A percentile compares a stretch with the other conserved stretches of the same genome.
Evolutionary conservation across 1,140 invertebrate genomes (phyloP).

Genomic region (Papilio dardanus): DNA sequence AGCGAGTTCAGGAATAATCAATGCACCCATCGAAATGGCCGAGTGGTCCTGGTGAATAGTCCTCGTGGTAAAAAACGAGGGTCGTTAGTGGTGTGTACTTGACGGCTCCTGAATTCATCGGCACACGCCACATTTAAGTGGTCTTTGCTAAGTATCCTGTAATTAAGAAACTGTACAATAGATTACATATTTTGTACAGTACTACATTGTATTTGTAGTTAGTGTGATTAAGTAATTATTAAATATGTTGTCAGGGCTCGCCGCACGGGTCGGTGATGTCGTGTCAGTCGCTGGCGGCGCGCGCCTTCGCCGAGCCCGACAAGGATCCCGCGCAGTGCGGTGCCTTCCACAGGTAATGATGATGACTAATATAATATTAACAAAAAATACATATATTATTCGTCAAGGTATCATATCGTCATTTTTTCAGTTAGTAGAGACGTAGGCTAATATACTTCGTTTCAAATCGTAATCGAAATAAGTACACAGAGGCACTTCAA

Average conservation of each 20-base stretch:
- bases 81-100: slow-evolving; percentile 13
- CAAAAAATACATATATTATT: too few species aligned
- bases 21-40: slow-evolving; percentile 1
- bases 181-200: too few species aligned
- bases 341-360: slow-evolving; percentile 69
- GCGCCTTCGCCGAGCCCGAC: slow-evolving; percentile 73
- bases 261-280: slow-evolving; percentile 81
- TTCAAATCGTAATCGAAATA: too few species aligned
- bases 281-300: slow-evolving; percentile 79
- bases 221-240: too few species aligned
- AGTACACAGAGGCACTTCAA: too few species aligned
- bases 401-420: too few species aligned
- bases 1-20: not conserved
- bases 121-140: not conserved
- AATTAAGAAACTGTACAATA: too few species aligned
- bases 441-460: too few species aligned
- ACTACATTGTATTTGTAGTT: too few species aligned
- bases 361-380: not conserved
- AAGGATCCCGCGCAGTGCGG: slow-evolving; percentile 65
- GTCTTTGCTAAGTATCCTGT: not conserved
- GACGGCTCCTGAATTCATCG: not conserved
- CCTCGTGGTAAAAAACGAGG: slow-evolving; percentile 2
- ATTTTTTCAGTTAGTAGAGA: too few species aligned
- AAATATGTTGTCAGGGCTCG: slow-evolving; percentile 70
- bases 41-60: not conserved